These are phyloP conservation scores for Drosophila tanythrix DNA, from an alignment of 2,888 invertebrate species.

Conservation along the genomic window DNA sequence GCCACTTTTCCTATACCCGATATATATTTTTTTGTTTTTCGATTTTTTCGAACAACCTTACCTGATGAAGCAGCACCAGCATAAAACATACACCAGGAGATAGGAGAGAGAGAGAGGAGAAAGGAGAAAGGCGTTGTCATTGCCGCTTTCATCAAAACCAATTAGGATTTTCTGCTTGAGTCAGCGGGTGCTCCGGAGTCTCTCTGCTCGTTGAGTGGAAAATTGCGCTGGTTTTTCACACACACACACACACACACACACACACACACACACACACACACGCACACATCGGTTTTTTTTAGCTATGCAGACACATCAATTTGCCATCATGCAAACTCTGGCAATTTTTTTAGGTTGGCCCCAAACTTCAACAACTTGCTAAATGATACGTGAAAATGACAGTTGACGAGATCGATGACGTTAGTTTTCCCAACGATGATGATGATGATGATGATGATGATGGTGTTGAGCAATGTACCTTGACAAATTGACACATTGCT, in stretches of 20 bases:
- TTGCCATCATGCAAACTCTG: conserved; percentile 72
- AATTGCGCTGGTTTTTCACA: conserved; percentile 63
- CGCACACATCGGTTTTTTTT: conserved; percentile 2
- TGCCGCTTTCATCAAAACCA: conserved; percentile 83
- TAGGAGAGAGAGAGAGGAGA: not conserved
- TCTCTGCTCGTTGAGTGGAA: conserved; percentile 67
- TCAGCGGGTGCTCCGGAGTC: conserved; percentile 49
- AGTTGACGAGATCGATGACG: conserved; percentile 84
- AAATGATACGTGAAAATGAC: conserved; percentile 85
- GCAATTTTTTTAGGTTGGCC: conserved; percentile 40
- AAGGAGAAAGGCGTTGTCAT: conserved; percentile 60
- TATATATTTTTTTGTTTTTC: conserved; percentile 19
- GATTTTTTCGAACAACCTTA: conserved; percentile 50
- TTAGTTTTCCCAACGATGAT: conserved; percentile 65
- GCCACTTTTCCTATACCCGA: conserved; percentile 45
- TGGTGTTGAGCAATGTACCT: conserved; percentile 73
- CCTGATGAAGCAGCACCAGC: conserved; percentile 68
- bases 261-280: not conserved
- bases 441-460: conserved; percentile 29
- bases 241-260: conserved; percentile 25
- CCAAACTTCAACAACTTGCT: conserved; percentile 74
- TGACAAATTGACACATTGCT: conserved; percentile 79
- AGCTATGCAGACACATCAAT: conserved; percentile 69
- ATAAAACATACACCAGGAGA: conserved; percentile 22
- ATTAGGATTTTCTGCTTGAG: conserved; percentile 82